A percentile compares a stretch with the other conserved stretches of the same genome.
These are phyloP conservation scores for Rotaria sp. DNA, from an alignment of 2,888 invertebrate species.

Conservation along the genomic window DNA sequence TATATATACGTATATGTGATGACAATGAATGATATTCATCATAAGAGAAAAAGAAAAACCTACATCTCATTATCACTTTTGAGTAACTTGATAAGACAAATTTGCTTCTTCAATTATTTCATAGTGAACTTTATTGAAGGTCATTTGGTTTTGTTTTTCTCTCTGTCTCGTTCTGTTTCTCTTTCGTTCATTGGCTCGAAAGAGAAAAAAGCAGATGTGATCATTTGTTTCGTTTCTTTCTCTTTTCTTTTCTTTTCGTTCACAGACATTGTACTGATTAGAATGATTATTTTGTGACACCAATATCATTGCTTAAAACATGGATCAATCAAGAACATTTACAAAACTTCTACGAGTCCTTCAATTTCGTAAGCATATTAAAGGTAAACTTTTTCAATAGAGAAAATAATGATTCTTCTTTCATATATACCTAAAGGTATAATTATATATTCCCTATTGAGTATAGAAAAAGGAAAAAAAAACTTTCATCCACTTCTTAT, in stretches of 20 bases:
- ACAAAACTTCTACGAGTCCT: background rate
- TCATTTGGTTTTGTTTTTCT: background rate
- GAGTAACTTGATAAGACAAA: background rate
- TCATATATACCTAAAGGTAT: background rate
- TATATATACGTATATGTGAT: no score
- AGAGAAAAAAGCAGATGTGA: background rate
- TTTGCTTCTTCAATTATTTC: background rate
- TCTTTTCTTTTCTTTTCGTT: background rate
- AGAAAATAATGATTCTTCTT: background rate
- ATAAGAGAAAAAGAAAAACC: no score
- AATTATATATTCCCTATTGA: background rate
- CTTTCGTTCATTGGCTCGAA: background rate
- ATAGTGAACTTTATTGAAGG: background rate
- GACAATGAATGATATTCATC: no score
- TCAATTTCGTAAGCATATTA: slow-evolving; percentile 22
- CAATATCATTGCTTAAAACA: background rate
- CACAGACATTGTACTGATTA: background rate
- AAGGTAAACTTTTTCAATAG: background rate
- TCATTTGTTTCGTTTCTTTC: background rate
- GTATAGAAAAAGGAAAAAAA: background rate
- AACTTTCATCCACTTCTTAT: background rate
- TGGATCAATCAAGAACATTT: background rate
- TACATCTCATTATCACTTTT: background rate
- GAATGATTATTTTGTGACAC: background rate
- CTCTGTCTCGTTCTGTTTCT: background rate